Percentiles rank a stretch among this genome's conserved stretches.
Evolutionary conservation across 2,888 invertebrate species (phyloP).

Genomic region (Agriotes lineatus): DNA sequence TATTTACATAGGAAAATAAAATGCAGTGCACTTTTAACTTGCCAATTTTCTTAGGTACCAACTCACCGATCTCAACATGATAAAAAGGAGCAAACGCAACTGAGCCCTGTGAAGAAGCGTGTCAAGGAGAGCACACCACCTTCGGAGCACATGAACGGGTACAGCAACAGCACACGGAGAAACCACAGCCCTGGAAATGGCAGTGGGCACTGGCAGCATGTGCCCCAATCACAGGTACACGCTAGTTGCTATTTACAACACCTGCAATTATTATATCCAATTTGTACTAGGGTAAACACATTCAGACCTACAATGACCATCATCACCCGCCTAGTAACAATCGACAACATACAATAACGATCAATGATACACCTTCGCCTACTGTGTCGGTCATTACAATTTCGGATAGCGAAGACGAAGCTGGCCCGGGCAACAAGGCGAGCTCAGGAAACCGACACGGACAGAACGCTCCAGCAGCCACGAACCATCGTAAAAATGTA

Average conservation of each 20-base stretch:
- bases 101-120: slow-evolving; percentile 96
- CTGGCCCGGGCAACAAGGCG: slow-evolving; percentile 49
- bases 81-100: slow-evolving; percentile 88
- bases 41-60: slow-evolving; percentile 56
- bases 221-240: slow-evolving; percentile 57
- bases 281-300: slow-evolving; percentile 36
- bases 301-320: slow-evolving; percentile 51
- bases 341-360: slow-evolving; percentile 90
- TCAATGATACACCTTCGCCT: slow-evolving; percentile 95
- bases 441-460: slow-evolving; percentile 54
- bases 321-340: slow-evolving; percentile 64
- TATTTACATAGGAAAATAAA: too few species aligned
- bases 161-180: slow-evolving; percentile 54
- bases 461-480: slow-evolving; percentile 54
- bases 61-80: slow-evolving; percentile 69
- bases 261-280: neutral
- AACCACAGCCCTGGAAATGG: slow-evolving; percentile 59
- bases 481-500: slow-evolving; percentile 75
- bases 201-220: slow-evolving; percentile 65
- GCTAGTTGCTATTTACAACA: neutral
- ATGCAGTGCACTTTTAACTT: too few species aligned
- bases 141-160: slow-evolving; percentile 64
- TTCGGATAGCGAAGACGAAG: slow-evolving; percentile 94
- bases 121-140: slow-evolving; percentile 97
- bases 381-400: slow-evolving; percentile 96